A percentile compares a stretch with the other conserved stretches of the same genome.
phyloP scores from a whole-genome alignment of 92 coral and sea anemone genomes.

The Pocillopora grandis region DNA sequence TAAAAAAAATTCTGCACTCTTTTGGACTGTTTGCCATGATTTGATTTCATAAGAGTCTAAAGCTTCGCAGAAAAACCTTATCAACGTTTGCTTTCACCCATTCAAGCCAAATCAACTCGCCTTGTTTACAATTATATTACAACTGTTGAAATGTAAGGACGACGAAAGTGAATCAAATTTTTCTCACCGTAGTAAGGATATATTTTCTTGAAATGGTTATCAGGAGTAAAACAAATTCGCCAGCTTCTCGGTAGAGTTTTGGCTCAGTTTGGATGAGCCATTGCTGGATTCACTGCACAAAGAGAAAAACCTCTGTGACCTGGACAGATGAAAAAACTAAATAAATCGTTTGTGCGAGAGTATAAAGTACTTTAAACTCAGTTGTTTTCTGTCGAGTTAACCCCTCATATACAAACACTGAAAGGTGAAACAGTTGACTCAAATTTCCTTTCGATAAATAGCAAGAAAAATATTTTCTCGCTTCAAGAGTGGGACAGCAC shows the following conservation, averaged over 20 bases:
- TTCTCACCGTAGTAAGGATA: neutral
- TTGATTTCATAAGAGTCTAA: neutral
- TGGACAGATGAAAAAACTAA: slow-evolving; percentile 30
- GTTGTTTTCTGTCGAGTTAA: slow-evolving; percentile 58
- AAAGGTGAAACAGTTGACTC: slow-evolving; percentile 74
- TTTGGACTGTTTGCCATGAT: neutral
- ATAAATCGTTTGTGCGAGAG: slow-evolving; percentile 38
- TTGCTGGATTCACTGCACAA: neutral
- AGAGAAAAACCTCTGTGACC: slow-evolving; percentile 3
- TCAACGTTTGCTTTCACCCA: slow-evolving; percentile 5
- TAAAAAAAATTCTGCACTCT: no score
- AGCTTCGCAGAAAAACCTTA: slow-evolving; percentile 1
- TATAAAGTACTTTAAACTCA: slow-evolving; percentile 31
- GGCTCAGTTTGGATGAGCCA: neutral
- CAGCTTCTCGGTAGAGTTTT: neutral
- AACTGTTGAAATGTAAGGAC: slow-evolving; percentile 12
- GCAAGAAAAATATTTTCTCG: slow-evolving; percentile 83
- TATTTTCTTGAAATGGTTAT: neutral
- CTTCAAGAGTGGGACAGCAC: slow-evolving; percentile 65
- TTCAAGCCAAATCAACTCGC: slow-evolving; percentile 9
- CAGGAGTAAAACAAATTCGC: neutral
- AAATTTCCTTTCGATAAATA: slow-evolving; percentile 72
- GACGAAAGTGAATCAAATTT: neutral
- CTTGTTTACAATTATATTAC: slow-evolving; percentile 15
- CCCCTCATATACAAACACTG: slow-evolving; percentile 70